phyloP scores from a whole-genome alignment of 2,888 invertebrate genomes.

The Biston stratarius region DNA sequence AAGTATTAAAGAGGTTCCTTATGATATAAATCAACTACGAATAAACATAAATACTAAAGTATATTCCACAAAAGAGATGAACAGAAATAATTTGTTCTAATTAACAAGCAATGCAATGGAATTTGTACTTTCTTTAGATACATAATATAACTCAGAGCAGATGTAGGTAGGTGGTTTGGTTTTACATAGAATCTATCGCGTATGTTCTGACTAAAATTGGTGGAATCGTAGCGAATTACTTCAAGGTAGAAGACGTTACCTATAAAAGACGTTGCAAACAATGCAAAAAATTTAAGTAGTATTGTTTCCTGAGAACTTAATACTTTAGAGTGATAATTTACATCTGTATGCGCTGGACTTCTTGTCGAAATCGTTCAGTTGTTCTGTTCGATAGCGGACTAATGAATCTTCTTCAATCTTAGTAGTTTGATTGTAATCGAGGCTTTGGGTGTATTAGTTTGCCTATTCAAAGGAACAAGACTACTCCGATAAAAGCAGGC shows the following conservation, averaged over 20 bases:
- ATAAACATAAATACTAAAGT: too few species aligned
- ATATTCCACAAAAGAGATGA: slow-evolving; percentile 5
- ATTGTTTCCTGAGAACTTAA: neutral
- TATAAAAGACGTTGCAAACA: neutral
- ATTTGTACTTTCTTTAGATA: slow-evolving; percentile 78
- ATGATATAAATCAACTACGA: neutral
- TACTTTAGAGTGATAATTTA: too few species aligned
- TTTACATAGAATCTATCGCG: neutral
- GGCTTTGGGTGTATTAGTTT: too few species aligned
- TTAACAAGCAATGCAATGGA: slow-evolving; percentile 54
- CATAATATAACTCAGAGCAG: slow-evolving; percentile 51
- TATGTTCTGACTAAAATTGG: neutral
- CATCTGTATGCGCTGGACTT: too few species aligned
- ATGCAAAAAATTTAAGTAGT: neutral
- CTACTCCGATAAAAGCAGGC: neutral
- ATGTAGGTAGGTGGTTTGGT: slow-evolving; percentile 14
- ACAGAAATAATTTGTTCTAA: slow-evolving; percentile 20
- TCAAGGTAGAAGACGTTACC: neutral
- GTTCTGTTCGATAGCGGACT: too few species aligned
- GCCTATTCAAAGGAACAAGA: neutral
- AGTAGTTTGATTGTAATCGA: too few species aligned
- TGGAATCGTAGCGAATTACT: neutral
- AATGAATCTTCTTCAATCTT: too few species aligned
- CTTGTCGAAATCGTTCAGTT: too few species aligned
- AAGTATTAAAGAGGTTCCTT: neutral